Conservation (phyloP, 2,797 vertebrate species). For the Hydrolagus colliei region DNA sequence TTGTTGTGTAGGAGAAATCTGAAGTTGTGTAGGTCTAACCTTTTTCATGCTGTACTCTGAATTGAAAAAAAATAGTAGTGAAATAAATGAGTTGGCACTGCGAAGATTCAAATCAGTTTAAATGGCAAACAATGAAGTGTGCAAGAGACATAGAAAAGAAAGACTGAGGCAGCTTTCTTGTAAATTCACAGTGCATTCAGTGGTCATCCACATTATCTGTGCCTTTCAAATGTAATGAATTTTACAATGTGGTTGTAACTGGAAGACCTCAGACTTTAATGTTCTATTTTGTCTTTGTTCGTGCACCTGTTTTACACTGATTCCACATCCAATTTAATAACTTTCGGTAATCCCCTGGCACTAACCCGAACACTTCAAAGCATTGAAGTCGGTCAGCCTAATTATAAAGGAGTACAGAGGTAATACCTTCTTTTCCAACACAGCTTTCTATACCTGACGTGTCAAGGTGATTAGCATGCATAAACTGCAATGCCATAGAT, state of each 20-base stretch:
- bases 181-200: background rate
- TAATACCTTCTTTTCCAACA: conserved; percentile 55
- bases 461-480: conserved; percentile 55
- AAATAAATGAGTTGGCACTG: background rate
- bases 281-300: conserved; percentile 66
- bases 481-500: conserved; percentile 40
- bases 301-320: conserved; percentile 93
- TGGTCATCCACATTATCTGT: conserved; percentile 17
- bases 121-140: background rate
- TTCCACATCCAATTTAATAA: conserved; percentile 89
- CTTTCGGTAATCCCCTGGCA: conserved; percentile 90
- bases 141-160: background rate
- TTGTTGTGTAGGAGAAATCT: too few species aligned
- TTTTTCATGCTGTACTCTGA: background rate
- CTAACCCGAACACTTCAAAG: conserved; percentile 86
- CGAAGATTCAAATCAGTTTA: background rate
- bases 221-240: conserved; percentile 50
- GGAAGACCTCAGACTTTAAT: conserved; percentile 76
- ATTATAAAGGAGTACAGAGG: conserved; percentile 76
- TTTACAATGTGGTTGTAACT: conserved; percentile 60
- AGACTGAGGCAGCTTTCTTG: background rate
- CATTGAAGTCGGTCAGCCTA: conserved; percentile 82
- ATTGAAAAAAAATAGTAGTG: background rate
- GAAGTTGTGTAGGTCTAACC: background rate
- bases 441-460: conserved; percentile 53